phyloP scores from a whole-genome alignment of 2,113 vertebrate genomes.

The Phycodurus eques region DNA sequence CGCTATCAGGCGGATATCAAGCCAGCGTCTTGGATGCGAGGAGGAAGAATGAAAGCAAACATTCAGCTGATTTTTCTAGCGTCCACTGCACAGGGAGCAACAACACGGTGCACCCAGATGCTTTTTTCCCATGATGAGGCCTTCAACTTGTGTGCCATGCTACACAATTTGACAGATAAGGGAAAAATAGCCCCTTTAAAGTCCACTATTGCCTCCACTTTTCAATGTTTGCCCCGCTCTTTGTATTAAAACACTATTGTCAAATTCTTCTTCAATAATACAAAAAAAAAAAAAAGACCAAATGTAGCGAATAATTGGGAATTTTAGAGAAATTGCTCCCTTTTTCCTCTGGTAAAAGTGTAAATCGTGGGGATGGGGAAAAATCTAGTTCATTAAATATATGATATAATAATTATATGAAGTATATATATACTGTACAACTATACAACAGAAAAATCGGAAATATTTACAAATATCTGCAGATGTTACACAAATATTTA shows the following conservation, averaged over 20 bases:
- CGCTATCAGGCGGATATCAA: slow-evolving; percentile 50
- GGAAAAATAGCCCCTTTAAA: slow-evolving; percentile 13
- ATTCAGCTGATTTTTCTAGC: slow-evolving; percentile 10
- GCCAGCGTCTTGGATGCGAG: slow-evolving; percentile 34
- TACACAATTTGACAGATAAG: slow-evolving; percentile 1
- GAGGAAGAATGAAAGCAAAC: slow-evolving; percentile 36
- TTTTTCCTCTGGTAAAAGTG: no score
- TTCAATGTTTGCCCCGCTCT: no score
- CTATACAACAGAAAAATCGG: no score
- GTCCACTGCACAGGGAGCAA: neutral
- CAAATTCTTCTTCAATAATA: neutral
- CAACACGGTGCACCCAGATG: slow-evolving; percentile 58
- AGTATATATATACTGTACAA: no score
- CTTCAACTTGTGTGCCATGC: slow-evolving; percentile 40
- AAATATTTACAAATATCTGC: no score
- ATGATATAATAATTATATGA: no score
- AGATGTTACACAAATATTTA: no score
- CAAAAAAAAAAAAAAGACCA: no score
- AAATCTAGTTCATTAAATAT: no score
- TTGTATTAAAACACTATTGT: neutral
- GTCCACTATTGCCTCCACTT: neutral
- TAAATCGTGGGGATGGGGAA: no score
- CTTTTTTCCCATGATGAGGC: slow-evolving; percentile 68
- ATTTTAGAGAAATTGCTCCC: no score
- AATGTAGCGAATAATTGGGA: no score